phyloP scores from a whole-genome alignment of 2,888 invertebrate genomes.

The Conus canariensis region DNA sequence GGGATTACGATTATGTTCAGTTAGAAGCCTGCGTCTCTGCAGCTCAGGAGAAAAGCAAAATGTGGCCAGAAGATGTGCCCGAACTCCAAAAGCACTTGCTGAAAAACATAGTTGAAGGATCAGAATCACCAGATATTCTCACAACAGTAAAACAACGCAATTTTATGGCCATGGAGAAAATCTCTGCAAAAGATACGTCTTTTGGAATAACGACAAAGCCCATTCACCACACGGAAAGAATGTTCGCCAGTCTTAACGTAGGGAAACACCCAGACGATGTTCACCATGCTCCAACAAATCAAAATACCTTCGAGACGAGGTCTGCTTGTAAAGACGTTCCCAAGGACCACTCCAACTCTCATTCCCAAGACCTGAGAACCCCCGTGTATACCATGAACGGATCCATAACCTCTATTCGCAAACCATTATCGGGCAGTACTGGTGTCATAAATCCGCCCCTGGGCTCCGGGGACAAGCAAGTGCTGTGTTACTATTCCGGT shows the following conservation, averaged over 20 bases:
- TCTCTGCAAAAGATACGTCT: background rate
- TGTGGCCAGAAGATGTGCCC: background rate
- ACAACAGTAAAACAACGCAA: background rate
- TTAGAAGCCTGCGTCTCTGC: conserved; percentile 84
- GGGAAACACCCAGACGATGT: background rate
- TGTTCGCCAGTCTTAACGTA: background rate
- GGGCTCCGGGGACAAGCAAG: conserved; percentile 88
- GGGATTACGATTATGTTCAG: conserved; percentile 94
- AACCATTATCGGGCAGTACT: background rate
- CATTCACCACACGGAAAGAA: background rate
- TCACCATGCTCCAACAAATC: background rate
- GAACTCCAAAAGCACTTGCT: background rate
- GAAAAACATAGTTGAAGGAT: background rate
- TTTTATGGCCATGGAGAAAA: background rate
- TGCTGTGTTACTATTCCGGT: conserved; percentile 91
- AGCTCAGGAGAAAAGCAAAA: conserved; percentile 5
- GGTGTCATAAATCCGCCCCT: no score
- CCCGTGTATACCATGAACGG: background rate
- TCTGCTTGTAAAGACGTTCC: background rate
- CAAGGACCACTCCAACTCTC: background rate
- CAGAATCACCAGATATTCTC: background rate
- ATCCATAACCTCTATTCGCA: background rate
- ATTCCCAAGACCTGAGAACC: conserved; percentile 15
- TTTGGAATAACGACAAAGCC: background rate
- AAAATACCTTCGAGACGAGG: background rate